Evolutionary conservation across 2,113 vertebrate genomes (phyloP).

Genomic region (Raja brachyura): DNA sequence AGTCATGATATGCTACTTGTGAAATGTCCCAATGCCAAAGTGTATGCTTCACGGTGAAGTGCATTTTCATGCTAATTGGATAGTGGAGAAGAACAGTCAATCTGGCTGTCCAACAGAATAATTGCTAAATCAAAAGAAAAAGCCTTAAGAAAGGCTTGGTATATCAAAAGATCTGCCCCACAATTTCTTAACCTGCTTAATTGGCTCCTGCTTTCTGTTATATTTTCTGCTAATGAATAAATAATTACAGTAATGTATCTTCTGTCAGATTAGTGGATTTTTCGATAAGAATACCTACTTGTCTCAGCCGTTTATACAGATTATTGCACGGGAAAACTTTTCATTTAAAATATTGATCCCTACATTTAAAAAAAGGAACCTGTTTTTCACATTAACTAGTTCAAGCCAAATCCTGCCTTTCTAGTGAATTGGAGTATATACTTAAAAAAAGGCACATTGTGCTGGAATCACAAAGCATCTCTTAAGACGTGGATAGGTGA

Average conservation of each 20-base stretch:
- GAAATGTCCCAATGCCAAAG: neutral
- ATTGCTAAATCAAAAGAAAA: neutral
- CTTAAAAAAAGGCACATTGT: no score
- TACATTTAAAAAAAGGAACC: neutral
- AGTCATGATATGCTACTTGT: neutral
- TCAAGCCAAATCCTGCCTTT: neutral
- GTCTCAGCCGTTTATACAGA: neutral
- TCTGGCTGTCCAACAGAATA: slow-evolving; percentile 10
- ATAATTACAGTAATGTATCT: neutral
- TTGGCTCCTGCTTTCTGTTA: neutral
- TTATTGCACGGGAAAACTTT: neutral
- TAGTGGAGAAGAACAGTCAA: neutral
- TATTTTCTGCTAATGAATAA: neutral
- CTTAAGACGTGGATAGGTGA: no score
- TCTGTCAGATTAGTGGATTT: neutral
- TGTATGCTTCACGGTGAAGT: slow-evolving; percentile 17
- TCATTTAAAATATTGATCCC: neutral
- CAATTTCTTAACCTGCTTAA: neutral
- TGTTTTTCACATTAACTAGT: neutral
- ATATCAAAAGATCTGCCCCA: neutral
- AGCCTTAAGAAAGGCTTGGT: neutral
- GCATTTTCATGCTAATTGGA: slow-evolving; percentile 2
- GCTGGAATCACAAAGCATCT: no score
- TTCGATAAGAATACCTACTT: neutral
- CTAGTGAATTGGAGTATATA: neutral